These are phyloP conservation scores for Tribolium madens DNA, from an alignment of 1,140 invertebrate species.

Conservation along the genomic window DNA sequence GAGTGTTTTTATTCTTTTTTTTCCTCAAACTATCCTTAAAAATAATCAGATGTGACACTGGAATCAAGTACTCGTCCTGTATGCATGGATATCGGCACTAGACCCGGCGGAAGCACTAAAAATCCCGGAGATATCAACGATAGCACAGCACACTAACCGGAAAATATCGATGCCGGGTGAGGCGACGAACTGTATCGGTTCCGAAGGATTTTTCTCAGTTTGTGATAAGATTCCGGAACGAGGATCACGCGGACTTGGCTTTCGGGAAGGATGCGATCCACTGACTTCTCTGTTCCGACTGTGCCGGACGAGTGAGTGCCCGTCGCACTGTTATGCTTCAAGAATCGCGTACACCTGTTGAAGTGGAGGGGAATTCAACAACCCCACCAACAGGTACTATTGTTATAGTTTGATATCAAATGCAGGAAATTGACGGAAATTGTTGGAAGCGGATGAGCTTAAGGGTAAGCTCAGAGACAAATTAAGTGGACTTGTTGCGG, in stretches of 20 bases:
- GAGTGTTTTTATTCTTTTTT: no score
- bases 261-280: conserved; percentile 58
- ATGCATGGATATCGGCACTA: conserved; percentile 10
- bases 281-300: conserved; percentile 63
- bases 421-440: conserved; percentile 46
- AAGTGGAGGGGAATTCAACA: conserved; percentile 61
- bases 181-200: conserved; percentile 43
- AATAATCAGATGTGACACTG: no score
- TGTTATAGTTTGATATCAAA: conserved; percentile 58
- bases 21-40: neutral
- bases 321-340: conserved; percentile 65
- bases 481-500: neutral
- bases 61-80: neutral
- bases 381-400: conserved; percentile 63
- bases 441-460: neutral
- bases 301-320: conserved; percentile 66
- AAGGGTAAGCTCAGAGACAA: conserved; percentile 2
- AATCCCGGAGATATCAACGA: conserved; percentile 39
- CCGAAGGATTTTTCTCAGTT: conserved; percentile 3
- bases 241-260: conserved; percentile 45
- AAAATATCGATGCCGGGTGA: conserved; percentile 50
- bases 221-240: conserved; percentile 33
- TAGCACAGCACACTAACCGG: conserved; percentile 43
- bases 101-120: conserved; percentile 20
- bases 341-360: conserved; percentile 66